Percentiles rank a stretch among this genome's conserved stretches.
phyloP scores from a whole-genome alignment of 2,797 vertebrate genomes.

The Lycodopsis pacificus region DNA sequence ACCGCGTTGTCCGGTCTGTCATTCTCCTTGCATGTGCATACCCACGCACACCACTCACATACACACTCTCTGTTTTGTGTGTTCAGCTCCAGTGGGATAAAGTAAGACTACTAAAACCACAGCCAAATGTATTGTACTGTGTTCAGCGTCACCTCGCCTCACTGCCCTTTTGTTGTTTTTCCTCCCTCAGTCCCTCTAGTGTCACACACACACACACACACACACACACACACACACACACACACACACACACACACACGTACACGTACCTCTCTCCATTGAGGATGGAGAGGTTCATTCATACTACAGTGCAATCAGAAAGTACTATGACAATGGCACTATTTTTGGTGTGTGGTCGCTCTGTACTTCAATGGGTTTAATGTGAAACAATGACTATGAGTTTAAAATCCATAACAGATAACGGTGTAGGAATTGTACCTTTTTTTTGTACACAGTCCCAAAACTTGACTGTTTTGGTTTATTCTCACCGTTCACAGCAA shows the following conservation, averaged over 20 bases:
- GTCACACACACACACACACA: conserved; percentile 4
- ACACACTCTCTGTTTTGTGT: conserved; percentile 24
- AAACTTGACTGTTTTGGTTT: no score
- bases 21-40: conserved; percentile 35
- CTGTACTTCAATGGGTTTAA: conserved; percentile 7
- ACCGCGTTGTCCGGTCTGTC: conserved; percentile 42
- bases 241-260: no score
- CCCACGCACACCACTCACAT: conserved; percentile 21
- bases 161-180: neutral
- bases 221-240: conserved; percentile 4
- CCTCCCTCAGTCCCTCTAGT: neutral
- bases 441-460: neutral
- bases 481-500: neutral
- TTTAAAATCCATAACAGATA: conserved; percentile 1
- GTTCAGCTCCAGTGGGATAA: conserved; percentile 45
- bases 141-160: conserved; percentile 17
- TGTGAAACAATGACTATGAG: conserved; percentile 10
- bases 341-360: conserved; percentile 3
- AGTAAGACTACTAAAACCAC: conserved; percentile 41
- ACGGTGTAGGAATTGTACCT: neutral
- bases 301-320: conserved; percentile 27
- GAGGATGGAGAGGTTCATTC: conserved; percentile 14
- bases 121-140: conserved; percentile 51
- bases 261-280: neutral
- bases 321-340: conserved; percentile 7